phyloP scores from a whole-genome alignment of 2,797 vertebrate genomes.

The Lacerta agilis region DNA sequence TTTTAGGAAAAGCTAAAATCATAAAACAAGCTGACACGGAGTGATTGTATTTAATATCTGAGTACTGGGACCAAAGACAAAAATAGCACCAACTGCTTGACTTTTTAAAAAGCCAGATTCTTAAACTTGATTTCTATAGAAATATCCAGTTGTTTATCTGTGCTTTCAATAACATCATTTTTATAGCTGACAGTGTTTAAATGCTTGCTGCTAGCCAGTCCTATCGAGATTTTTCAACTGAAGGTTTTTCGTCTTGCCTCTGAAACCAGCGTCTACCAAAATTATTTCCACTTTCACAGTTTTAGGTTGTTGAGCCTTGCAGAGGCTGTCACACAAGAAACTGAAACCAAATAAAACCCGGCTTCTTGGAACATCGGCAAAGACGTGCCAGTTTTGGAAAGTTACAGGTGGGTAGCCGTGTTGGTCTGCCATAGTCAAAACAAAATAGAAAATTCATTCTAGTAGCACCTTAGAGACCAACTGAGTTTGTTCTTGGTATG shows the following conservation, averaged over 20 bases:
- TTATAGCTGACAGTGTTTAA: constrained; percentile 38
- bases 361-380: constrained; percentile 52
- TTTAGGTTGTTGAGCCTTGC: constrained; percentile 51
- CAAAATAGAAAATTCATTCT: too few relatives aligned
- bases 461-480: too few relatives aligned
- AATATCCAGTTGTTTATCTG: background rate
- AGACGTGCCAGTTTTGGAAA: constrained; percentile 55
- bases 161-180: background rate
- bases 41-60: background rate
- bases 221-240: constrained; percentile 52
- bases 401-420: too few relatives aligned
- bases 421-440: too few relatives aligned
- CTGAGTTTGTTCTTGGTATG: too few relatives aligned
- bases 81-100: background rate
- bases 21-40: background rate
- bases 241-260: constrained; percentile 36
- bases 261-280: too few relatives aligned
- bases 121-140: background rate
- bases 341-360: constrained; percentile 48
- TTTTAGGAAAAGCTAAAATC: background rate
- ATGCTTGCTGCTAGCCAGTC: background rate
- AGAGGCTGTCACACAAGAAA: constrained; percentile 30
- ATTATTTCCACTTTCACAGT: constrained; percentile 48
- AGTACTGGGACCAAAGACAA: background rate
- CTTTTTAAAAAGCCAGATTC: background rate